Conservation (phyloP, 2,888 invertebrate species). For the Drosophila prolongata region DNA sequence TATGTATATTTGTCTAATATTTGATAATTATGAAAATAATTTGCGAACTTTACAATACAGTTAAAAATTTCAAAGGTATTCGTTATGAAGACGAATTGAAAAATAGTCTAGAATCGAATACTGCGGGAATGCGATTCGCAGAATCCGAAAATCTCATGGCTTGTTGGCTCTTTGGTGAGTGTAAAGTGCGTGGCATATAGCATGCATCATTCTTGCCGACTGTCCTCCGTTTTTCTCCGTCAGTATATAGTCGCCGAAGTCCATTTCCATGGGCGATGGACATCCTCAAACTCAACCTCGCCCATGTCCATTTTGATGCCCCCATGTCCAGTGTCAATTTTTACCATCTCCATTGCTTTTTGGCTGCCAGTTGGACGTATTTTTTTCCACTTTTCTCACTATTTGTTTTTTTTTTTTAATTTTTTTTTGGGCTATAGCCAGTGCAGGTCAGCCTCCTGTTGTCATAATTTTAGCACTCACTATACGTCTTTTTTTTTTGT, state of each 20-base stretch:
- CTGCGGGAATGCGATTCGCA: background rate
- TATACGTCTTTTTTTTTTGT: conserved; percentile 41
- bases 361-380: conserved; percentile 44
- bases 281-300: conserved; percentile 6
- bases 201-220: conserved; percentile 60
- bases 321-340: conserved; percentile 60
- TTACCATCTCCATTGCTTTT: conserved; percentile 41
- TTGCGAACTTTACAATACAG: too few species aligned
- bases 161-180: conserved; percentile 13
- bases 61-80: too few species aligned
- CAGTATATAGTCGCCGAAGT: conserved; percentile 56
- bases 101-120: background rate
- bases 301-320: conserved; percentile 43
- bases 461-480: conserved; percentile 74
- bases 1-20: too few species aligned
- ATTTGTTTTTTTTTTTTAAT: conserved; percentile 8
- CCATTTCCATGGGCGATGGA: conserved; percentile 20
- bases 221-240: conserved; percentile 36
- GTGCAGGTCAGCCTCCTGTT: conserved; percentile 45
- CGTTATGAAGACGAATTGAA: too few species aligned
- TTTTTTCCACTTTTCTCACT: conserved; percentile 40
- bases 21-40: too few species aligned
- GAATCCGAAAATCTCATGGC: conserved; percentile 11
- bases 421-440: conserved; percentile 34
- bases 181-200: conserved; percentile 65